Conservation (phyloP, 2,888 invertebrate species). For the Drosophila meridionalis region DNA sequence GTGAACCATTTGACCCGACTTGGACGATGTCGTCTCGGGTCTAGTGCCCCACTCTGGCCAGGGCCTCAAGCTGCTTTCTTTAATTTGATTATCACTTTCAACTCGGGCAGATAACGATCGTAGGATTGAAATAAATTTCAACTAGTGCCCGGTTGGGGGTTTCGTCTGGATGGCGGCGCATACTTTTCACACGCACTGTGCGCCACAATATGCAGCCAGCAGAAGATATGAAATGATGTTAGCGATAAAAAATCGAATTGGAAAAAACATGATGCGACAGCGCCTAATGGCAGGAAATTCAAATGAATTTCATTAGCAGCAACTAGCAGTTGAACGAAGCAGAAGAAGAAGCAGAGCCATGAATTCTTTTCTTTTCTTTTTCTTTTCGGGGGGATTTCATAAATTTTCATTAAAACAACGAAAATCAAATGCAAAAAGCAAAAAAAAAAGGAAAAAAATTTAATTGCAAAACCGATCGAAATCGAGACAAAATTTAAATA, state of each 20-base stretch:
- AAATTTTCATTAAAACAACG: slow-evolving; percentile 61
- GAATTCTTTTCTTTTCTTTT: slow-evolving; percentile 19
- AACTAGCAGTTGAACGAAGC: background rate
- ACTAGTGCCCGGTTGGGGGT: slow-evolving; percentile 24
- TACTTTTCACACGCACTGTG: slow-evolving; percentile 56
- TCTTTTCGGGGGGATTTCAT: slow-evolving; percentile 28
- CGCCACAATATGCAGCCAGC: background rate
- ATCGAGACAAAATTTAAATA: slow-evolving; percentile 48
- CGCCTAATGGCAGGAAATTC: slow-evolving; percentile 39
- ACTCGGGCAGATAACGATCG: slow-evolving; percentile 29
- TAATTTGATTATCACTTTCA: slow-evolving; percentile 23
- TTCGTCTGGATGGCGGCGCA: slow-evolving; percentile 25
- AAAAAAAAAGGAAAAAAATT: slow-evolving; percentile 2
- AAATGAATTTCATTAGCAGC: slow-evolving; percentile 47
- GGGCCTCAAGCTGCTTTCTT: slow-evolving; percentile 5
- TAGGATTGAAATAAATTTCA: slow-evolving; percentile 39
- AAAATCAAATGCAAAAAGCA: slow-evolving; percentile 29
- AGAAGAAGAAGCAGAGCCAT: background rate
- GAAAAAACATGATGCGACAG: slow-evolving; percentile 54
- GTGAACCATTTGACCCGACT: slow-evolving; percentile 1
- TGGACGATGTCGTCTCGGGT: background rate
- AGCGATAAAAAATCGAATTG: slow-evolving; percentile 13
- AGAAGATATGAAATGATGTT: slow-evolving; percentile 23
- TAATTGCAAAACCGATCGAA: slow-evolving; percentile 52
- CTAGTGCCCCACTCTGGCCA: background rate